A percentile compares a stretch with the other conserved stretches of the same genome.
Conservation (phyloP, 2,797 vertebrate species). For the Rhinella marina region DNA sequence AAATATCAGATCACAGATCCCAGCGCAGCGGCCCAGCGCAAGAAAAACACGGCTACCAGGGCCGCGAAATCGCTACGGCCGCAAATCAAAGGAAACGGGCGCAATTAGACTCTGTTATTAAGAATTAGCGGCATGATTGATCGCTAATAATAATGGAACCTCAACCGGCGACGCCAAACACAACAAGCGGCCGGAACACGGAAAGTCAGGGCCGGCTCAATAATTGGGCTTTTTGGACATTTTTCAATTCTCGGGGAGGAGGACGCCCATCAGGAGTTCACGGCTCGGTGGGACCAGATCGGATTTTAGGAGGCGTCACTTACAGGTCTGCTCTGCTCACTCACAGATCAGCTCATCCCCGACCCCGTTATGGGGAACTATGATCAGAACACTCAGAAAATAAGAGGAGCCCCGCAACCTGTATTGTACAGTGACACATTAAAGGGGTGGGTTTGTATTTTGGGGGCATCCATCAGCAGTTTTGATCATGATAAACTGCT, state of each 20-base stretch:
- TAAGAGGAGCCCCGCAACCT: no score
- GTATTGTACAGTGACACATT: no score
- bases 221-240: constrained; percentile 28
- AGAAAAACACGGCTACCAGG: constrained; percentile 50
- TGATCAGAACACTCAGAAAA: no score
- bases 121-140: constrained; percentile 66
- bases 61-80: constrained; percentile 59
- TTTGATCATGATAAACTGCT: no score
- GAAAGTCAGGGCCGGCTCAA: constrained; percentile 35
- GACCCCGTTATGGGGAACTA: no score
- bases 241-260: constrained; percentile 16
- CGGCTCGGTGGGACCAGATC: background rate
- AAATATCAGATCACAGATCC: constrained; percentile 69
- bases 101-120: constrained; percentile 66
- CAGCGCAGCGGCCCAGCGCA: constrained; percentile 68
- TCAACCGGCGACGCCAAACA: constrained; percentile 60
- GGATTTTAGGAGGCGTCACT: constrained; percentile 38
- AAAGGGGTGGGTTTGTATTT: no score
- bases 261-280: constrained; percentile 19
- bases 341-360: background rate
- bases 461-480: no score
- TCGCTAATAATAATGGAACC: constrained; percentile 64
- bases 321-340: constrained; percentile 9
- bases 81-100: constrained; percentile 62
- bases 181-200: constrained; percentile 16